These are phyloP conservation scores for Drosophila lutescens DNA, from an alignment of 2,888 invertebrate genomes.

Conservation along the genomic window DNA sequence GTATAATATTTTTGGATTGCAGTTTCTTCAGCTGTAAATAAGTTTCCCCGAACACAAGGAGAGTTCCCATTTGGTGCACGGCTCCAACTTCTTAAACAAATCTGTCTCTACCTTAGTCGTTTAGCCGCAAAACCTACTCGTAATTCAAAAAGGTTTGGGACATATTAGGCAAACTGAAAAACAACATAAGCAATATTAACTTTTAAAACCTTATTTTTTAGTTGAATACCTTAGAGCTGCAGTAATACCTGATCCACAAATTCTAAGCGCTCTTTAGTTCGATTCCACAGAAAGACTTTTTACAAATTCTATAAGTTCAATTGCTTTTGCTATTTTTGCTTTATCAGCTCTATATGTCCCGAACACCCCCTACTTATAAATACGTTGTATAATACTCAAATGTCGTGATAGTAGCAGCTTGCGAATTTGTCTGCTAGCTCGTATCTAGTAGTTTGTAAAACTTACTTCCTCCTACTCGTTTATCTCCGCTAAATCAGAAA, in stretches of 20 bases:
- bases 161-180: conserved; percentile 14
- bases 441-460: conserved; percentile 49
- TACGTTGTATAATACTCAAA: conserved; percentile 82
- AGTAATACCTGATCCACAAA: not conserved
- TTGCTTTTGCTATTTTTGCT: conserved; percentile 6
- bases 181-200: conserved; percentile 1
- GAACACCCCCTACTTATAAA: conserved; percentile 46
- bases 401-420: conserved; percentile 83
- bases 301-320: not conserved
- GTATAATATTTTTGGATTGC: conserved; percentile 25
- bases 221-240: not conserved
- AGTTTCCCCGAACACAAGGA: conserved; percentile 48
- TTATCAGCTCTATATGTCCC: conserved; percentile 15
- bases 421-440: conserved; percentile 70
- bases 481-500: conserved; percentile 29
- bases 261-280: not conserved
- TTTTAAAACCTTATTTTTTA: conserved; percentile 1
- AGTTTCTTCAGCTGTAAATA: conserved; percentile 79
- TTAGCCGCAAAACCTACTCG: conserved; percentile 58
- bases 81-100: conserved; percentile 46
- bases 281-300: not conserved
- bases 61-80: conserved; percentile 43
- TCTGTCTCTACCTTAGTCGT: conserved; percentile 53
- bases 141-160: conserved; percentile 43
- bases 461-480: conserved; percentile 18